Conservation (phyloP, 2,797 vertebrate genomes). For the Crocidura indochinensis region DNA sequence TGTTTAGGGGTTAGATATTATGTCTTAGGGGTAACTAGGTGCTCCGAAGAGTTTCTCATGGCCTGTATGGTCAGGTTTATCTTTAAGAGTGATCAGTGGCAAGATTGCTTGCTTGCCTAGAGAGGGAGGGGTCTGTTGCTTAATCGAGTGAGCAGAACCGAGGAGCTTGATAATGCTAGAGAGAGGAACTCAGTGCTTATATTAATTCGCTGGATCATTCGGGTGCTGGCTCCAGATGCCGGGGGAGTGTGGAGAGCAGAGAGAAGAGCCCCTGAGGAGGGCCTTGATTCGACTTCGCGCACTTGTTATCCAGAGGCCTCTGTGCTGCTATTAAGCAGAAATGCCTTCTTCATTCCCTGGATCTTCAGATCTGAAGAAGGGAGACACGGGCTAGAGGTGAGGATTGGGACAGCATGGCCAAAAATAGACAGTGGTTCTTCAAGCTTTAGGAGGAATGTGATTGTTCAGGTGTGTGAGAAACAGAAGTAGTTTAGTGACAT, state of each 20-base stretch:
- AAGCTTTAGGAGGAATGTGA: background rate
- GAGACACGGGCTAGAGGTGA: background rate
- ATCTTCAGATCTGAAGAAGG: background rate
- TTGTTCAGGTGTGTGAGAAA: background rate
- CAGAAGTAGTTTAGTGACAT: background rate
- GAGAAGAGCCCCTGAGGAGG: fast-evolving
- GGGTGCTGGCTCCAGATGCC: background rate
- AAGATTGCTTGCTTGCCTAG: background rate
- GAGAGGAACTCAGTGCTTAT: background rate
- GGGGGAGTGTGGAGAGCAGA: background rate
- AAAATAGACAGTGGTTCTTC: background rate
- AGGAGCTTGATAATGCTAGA: background rate
- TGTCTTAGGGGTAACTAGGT: background rate
- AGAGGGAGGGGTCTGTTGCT: background rate
- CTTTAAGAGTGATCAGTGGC: background rate
- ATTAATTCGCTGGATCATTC: background rate
- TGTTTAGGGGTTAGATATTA: background rate
- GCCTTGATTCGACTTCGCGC: background rate
- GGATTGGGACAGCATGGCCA: no score
- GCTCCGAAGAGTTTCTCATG: background rate
- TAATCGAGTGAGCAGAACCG: background rate
- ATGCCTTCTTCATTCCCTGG: background rate
- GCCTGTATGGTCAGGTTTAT: background rate
- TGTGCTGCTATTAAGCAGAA: background rate
- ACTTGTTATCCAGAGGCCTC: background rate